Base-by-base conservation (phyloP, 2,888 invertebrate species). In the Liodrosophila aerea region DNA sequence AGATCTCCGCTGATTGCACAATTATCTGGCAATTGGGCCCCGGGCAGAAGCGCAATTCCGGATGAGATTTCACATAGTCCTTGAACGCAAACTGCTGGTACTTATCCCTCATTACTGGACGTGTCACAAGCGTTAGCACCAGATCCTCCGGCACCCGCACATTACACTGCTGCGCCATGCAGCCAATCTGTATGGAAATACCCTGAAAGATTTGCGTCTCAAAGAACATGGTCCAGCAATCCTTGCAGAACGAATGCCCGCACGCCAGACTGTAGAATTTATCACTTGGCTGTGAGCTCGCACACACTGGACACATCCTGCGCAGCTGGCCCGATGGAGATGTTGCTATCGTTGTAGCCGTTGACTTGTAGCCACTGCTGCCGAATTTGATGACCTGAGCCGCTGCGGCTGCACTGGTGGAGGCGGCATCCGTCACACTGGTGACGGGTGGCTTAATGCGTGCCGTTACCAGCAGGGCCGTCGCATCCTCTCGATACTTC, bases 71-170 rank as follows among this genome's bases (percentile, higher is more conserved):
- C 0, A 99, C 98, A 91, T 97, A 97, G 91, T 99, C 99, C 88
- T 95, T 95, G 90, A 98, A 99, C 87, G 97, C 95, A 89, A 98
- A 97, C 85, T 97, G 96, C 87, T 98, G 97, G 91, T 98, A 99
- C 88, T 97, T 96, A 87, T 97, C 97, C 67, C 97, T 92, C 88
- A 97, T 92, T 41, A 93, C 92, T 34, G 97, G 95, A 84, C 96
- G 95, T 51, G 94, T 93, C 57, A 98, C 92, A 87, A 97, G 93
- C 57, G 94, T 94, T 59, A 98, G 91, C 12, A 98, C 97, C 92
- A 98, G 96, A 90, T 98, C 98, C 91, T 98, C 98, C 5, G 98
- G 97, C n/a, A 96, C 97, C 75, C 98, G 92, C 34, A 98, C 94
- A 88, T 95, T 95, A 91, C 99, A 99, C 69, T 96, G 95, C 86